These are phyloP conservation scores for Champsocephalus gunnari DNA, from an alignment of 2,797 vertebrate genomes.

Conservation along the genomic window DNA sequence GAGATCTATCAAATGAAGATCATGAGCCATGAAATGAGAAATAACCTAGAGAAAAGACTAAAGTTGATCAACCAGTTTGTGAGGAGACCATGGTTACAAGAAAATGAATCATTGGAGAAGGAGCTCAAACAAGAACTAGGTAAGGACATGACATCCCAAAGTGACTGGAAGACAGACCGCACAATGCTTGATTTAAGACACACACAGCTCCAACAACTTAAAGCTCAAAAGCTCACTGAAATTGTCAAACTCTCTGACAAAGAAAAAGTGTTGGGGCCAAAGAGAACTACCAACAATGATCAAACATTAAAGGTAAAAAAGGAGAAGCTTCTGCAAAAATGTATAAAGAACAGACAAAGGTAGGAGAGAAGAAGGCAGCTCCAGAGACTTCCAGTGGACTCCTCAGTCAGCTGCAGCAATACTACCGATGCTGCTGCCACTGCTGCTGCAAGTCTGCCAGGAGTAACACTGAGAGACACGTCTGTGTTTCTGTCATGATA, in stretches of 20 bases:
- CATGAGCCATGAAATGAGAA: conserved; percentile 59
- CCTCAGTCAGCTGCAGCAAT: conserved; percentile 52
- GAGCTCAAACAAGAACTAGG: conserved; percentile 11
- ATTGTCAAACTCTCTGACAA: conserved; percentile 44
- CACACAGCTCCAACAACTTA: conserved; percentile 55
- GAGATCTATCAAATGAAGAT: conserved; percentile 68
- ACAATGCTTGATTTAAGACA: conserved; percentile 48
- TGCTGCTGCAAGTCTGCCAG: conserved; percentile 35
- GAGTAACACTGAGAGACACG: conserved; percentile 20
- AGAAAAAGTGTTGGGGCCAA: conserved; percentile 6
- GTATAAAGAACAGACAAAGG: neutral
- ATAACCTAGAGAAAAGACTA: conserved; percentile 60
- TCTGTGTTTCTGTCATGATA: neutral
- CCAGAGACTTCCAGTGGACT: conserved; percentile 33
- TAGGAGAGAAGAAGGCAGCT: conserved; percentile 7
- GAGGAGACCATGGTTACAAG: conserved; percentile 44
- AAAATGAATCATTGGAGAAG: conserved; percentile 44
- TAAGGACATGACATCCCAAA: neutral
- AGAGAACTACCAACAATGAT: conserved; percentile 46
- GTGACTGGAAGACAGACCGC: conserved; percentile 21
- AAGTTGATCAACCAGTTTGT: conserved; percentile 47
- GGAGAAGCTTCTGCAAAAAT: neutral
- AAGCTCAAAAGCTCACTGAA: conserved; percentile 48
- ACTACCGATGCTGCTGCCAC: conserved; percentile 62
- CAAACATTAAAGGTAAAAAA: conserved; percentile 34